phyloP scores from a whole-genome alignment of 2,113 vertebrate species.

The Diphyllodes magnificus region DNA sequence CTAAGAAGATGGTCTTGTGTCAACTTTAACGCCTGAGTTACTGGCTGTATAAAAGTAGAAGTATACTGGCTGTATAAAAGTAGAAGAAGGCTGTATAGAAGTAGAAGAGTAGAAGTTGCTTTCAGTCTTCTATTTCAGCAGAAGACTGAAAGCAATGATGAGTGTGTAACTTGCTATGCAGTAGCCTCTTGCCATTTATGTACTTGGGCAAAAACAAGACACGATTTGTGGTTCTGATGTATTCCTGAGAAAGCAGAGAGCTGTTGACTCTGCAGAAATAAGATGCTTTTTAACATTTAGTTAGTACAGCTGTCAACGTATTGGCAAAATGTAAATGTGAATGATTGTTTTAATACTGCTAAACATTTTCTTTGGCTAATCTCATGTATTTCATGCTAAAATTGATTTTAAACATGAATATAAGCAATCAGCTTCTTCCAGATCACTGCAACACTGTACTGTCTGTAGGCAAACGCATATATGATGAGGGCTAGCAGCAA shows the following conservation, averaged over 20 bases:
- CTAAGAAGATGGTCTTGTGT: not conserved
- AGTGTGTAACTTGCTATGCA: not conserved
- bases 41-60: not conserved
- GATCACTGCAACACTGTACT: not conserved
- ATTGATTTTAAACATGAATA: not conserved
- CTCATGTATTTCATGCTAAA: not conserved
- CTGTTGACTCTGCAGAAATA: constrained; percentile 7
- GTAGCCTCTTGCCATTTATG: not conserved
- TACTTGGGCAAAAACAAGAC: not conserved
- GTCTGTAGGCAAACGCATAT: not conserved
- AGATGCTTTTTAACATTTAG: not conserved
- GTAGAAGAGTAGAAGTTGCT: too few species aligned
- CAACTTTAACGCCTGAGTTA: fast-evolving
- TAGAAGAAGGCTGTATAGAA: not conserved
- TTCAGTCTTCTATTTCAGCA: not conserved
- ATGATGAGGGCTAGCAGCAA: not conserved
- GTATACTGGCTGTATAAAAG: not conserved
- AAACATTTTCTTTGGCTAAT: constrained; percentile 21
- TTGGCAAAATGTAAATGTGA: not conserved
- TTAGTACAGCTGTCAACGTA: not conserved
- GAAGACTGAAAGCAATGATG: not conserved
- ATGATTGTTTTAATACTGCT: constrained; percentile 17
- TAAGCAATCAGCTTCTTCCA: not conserved
- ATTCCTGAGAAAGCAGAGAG: not conserved
- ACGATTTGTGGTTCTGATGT: not conserved